phyloP scores from a whole-genome alignment of 2,113 vertebrate genomes.

The Rhea americana region DNA sequence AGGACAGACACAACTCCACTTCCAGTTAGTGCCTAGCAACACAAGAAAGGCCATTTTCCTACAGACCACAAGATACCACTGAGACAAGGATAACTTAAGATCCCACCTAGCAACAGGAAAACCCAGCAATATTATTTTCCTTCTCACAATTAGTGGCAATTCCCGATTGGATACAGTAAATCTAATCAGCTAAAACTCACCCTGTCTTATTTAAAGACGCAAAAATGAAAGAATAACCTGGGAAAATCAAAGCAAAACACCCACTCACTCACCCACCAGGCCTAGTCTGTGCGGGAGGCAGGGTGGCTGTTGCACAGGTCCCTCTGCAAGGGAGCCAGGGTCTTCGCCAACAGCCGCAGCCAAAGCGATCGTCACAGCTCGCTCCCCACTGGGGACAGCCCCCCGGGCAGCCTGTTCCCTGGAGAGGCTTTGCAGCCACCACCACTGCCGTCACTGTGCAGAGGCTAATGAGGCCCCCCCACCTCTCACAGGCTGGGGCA shows the following conservation, averaged over 20 bases:
- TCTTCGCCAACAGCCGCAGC: background rate
- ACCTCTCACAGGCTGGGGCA: background rate
- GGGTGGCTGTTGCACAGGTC: too few species aligned
- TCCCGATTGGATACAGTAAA: background rate
- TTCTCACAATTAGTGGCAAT: background rate
- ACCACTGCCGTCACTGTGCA: accelerated
- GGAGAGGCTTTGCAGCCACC: background rate
- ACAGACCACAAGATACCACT: background rate
- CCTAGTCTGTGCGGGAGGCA: background rate
- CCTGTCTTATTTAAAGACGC: too few species aligned
- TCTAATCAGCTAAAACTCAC: background rate
- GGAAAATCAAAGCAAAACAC: background rate
- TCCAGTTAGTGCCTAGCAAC: background rate
- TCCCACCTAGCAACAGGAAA: background rate
- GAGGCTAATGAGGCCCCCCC: background rate
- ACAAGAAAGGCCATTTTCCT: background rate
- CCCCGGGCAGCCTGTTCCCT: accelerated
- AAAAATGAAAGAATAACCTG: background rate
- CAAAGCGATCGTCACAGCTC: background rate
- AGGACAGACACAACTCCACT: background rate
- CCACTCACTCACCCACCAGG: background rate
- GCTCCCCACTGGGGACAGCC: accelerated
- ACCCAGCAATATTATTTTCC: background rate
- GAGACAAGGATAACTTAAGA: background rate
- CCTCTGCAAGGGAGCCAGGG: background rate